phyloP scores from a whole-genome alignment of 2,113 vertebrate species.

The Grammomys surdaster region DNA sequence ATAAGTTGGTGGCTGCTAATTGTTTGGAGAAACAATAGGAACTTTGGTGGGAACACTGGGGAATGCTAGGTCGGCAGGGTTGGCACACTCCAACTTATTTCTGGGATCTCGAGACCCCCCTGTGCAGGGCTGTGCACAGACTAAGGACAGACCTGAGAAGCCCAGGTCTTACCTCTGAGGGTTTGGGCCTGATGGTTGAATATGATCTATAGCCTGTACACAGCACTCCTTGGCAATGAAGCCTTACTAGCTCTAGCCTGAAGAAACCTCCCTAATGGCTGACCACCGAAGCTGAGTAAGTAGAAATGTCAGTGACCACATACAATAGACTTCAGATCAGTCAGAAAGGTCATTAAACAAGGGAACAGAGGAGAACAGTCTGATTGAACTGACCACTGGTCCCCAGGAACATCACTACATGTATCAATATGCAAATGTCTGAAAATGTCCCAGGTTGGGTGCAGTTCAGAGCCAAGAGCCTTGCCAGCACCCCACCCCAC shows the following conservation, averaged over 20 bases:
- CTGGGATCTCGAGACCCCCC: background rate
- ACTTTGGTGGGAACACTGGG: background rate
- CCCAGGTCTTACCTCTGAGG: background rate
- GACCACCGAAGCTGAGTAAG: background rate
- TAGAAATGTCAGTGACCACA: background rate
- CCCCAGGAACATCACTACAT: background rate
- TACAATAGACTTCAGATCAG: background rate
- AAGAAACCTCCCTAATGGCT: background rate
- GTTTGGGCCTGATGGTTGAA: background rate
- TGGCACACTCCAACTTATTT: background rate
- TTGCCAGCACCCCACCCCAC: too few relatives aligned
- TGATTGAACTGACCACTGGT: background rate
- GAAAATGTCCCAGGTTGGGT: background rate
- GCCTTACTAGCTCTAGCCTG: background rate
- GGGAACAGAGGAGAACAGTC: background rate
- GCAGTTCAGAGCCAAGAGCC: background rate
- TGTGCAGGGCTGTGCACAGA: background rate
- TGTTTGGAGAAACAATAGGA: background rate
- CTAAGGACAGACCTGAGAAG: background rate
- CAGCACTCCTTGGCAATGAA: background rate
- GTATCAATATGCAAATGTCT: background rate
- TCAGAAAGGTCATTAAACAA: background rate
- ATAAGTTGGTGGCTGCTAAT: background rate
- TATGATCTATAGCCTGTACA: background rate
- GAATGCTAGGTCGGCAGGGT: background rate